phyloP scores from a whole-genome alignment of 1,140 invertebrate genomes.

The Tenebrio molitor region DNA sequence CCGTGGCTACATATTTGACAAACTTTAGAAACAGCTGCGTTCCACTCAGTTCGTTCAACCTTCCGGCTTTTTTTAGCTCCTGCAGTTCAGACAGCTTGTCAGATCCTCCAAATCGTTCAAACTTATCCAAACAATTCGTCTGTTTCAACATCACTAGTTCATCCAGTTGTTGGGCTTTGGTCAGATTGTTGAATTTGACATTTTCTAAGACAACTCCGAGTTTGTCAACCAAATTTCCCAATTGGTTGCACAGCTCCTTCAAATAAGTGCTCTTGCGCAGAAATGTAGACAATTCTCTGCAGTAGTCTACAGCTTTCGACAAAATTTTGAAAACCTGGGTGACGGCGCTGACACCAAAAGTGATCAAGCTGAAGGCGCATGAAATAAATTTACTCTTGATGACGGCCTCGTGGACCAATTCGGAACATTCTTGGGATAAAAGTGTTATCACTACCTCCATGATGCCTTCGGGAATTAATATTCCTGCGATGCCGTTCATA shows the following conservation, averaged over 20 bases:
- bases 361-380: neutral
- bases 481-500: neutral
- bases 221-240: neutral
- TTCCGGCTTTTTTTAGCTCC: neutral
- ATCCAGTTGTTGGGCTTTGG: neutral
- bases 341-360: constrained; percentile 2
- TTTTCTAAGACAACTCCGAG: neutral
- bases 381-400: constrained; percentile 10
- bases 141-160: neutral
- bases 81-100: neutral
- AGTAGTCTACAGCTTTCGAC: neutral
- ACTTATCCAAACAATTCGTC: neutral
- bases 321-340: neutral
- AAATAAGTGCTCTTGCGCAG: neutral
- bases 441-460: neutral
- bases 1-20: neutral
- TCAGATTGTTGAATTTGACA: constrained; percentile 6
- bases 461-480: constrained; percentile 1
- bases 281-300: neutral
- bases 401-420: neutral
- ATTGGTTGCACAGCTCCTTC: neutral
- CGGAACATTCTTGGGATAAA: neutral
- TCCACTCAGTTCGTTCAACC: neutral
- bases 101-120: neutral
- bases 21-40: neutral